Conservation (phyloP, 2,888 invertebrate genomes). For the Cetonia aurata region DNA sequence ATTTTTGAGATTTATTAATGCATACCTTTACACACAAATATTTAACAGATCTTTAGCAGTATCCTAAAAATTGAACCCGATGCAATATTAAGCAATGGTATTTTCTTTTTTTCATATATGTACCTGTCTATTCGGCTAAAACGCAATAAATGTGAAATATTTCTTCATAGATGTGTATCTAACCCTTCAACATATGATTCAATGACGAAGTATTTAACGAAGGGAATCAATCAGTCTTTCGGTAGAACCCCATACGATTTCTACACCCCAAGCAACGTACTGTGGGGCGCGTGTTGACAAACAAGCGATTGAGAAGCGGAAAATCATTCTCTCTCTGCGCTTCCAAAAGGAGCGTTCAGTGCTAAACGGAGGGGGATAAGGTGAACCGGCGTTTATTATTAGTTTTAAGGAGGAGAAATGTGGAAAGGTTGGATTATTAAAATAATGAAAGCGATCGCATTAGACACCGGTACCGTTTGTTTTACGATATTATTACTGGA, state of each 20-base stretch:
- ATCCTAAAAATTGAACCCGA: no score
- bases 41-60: no score
- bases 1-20: no score
- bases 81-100: not conserved
- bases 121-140: constrained; percentile 5
- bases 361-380: constrained; percentile 44
- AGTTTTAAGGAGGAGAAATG: constrained; percentile 24
- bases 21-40: not conserved
- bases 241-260: constrained; percentile 49
- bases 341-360: constrained; percentile 50
- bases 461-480: no score
- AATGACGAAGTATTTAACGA: constrained; percentile 51
- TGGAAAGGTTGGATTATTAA: constrained; percentile 15
- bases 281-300: constrained; percentile 60
- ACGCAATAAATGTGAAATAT: constrained; percentile 36
- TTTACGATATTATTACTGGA: no score
- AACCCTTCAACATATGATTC: constrained; percentile 48
- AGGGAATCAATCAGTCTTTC: constrained; percentile 57
- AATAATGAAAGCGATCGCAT: not conserved
- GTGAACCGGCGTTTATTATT: constrained; percentile 34
- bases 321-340: constrained; percentile 57
- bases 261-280: constrained; percentile 55
- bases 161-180: constrained; percentile 38
- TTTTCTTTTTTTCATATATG: constrained; percentile 23
- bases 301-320: constrained; percentile 62